Base-by-base conservation (phyloP, 2,113 vertebrate genomes). In the Forbesichthys agassizii region DNA sequence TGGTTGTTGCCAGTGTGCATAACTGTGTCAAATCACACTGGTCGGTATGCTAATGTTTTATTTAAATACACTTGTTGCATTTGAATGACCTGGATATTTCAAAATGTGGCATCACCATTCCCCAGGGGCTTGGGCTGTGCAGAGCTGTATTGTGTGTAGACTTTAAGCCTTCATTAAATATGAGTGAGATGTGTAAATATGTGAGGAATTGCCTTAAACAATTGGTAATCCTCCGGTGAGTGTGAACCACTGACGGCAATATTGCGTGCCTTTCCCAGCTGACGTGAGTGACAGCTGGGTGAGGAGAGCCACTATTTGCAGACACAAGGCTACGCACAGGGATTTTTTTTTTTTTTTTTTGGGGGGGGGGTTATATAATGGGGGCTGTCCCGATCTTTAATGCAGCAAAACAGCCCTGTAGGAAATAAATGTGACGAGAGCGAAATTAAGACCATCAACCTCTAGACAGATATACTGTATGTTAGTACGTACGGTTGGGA, bases 231-330 rank as follows among this genome's bases (percentile, higher is more conserved):
- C 27, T 52, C 20, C n/a, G n/a, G 64, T 66, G 56, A 27, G 51
- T 33, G 1, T 65, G 68, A 80, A 59, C 75, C 0, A 13, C 54
- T 66, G 61, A 74, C 48, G 59, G 67, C 65, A 67, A 68, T 48
- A 59, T 49, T 20, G 33, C 62, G 18, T 53, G n/a, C 70, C 64
- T 71, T 64, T 67, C 58, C n/a, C 69, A 71, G 64, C 75, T 27
- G 61, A 56, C 20, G 42, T 48, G 52, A 14, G 57, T 73, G 80
- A 71, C 80, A 79, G 82, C 77, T 62, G 63, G 67, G 47, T 67
- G 57, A 81, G 59, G 63, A 58, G 66, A 64, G 20, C 16, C 68
- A 71, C 72, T 64, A 77, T 84, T 80, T 71, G 74, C 51, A 81
- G 51, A 83, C 61, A 71, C 67, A 9, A 74, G 33, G 68, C 77